Evolutionary conservation across 2,888 invertebrate genomes (phyloP), one percentile per base, ranked within the genome.

Genomic region (Ophion obscuratus): DNA sequence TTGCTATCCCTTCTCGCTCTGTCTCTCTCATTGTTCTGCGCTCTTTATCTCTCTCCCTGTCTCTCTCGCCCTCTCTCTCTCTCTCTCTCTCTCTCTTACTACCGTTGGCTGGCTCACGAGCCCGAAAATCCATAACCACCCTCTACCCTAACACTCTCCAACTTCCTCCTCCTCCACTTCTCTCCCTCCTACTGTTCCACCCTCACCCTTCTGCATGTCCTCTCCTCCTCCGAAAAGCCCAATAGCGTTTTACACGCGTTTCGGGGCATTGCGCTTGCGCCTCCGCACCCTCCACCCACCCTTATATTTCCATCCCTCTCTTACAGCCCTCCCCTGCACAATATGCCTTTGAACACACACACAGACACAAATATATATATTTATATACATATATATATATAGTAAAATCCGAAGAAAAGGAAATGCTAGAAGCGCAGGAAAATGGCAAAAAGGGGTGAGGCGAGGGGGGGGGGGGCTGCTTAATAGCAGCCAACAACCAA

Each of bases 91-190:
- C 67, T 77, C 81, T 74, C 40, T 68, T 64, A 59, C 75, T 68
- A 66, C 64, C 76, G 80, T 73, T 77, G 68, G 83, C 79, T 80
- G 67, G 83, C 76, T 67, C 73, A 76, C 76, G 82, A 88, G 89
- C 89, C 91, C 90, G 90, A 92, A 92, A 92, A 92, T 92, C 92
- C 92, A 92, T 92, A 92, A 92, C 90, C 91, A 90, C 89, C 90
- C 90, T 90, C 88, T 31, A 70, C 71, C 78, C 87, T 89, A 47
- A 81, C 81, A 59, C 61, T 75, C 71, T 44, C 40, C 20, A 62
- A 40, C 47, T 44, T 24, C 7, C 47, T 64, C 17, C 24, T 27
- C 27, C 74, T 57, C 61, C 20, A n/a, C 40, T 24, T 57, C 44
- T 31, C 40, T 36, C 59, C 59, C 36, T 36, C 89, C 89, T 89